phyloP scores from a whole-genome alignment of 2,797 vertebrate genomes.

The Enteromius viviparus region DNA sequence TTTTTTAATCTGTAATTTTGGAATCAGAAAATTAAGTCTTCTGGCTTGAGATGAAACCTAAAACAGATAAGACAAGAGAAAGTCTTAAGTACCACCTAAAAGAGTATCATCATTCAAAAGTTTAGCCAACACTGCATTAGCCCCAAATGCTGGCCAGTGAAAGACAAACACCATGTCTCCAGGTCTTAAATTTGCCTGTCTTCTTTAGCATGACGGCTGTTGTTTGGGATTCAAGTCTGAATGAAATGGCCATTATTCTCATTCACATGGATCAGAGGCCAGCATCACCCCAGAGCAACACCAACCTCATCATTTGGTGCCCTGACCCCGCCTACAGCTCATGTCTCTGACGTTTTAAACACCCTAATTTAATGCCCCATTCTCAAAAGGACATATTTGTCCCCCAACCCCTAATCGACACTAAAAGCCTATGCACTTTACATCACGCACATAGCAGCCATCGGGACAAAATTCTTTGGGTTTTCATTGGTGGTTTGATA shows the following conservation, averaged over 20 bases:
- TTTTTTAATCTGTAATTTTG: not conserved
- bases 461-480: not conserved
- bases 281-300: constrained; percentile 30
- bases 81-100: not conserved
- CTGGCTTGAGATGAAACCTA: not conserved
- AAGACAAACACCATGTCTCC: constrained; percentile 3
- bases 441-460: not conserved
- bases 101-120: constrained; percentile 25
- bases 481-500: not conserved
- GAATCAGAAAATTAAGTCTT: not conserved
- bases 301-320: constrained; percentile 61
- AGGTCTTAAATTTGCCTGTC: constrained; percentile 36
- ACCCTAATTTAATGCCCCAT: constrained; percentile 64
- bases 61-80: not conserved
- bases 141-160: not conserved
- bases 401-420: constrained; percentile 18
- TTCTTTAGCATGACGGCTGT: constrained; percentile 28
- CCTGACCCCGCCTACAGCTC: constrained; percentile 65
- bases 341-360: constrained; percentile 71
- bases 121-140: constrained; percentile 9
- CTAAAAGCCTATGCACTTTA: not conserved
- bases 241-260: constrained; percentile 27
- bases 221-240: constrained; percentile 23
- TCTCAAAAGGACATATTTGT: constrained; percentile 2
- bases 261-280: constrained; percentile 37